phyloP scores from a whole-genome alignment of 2,888 invertebrate genomes.

The Drosophila conformis region DNA sequence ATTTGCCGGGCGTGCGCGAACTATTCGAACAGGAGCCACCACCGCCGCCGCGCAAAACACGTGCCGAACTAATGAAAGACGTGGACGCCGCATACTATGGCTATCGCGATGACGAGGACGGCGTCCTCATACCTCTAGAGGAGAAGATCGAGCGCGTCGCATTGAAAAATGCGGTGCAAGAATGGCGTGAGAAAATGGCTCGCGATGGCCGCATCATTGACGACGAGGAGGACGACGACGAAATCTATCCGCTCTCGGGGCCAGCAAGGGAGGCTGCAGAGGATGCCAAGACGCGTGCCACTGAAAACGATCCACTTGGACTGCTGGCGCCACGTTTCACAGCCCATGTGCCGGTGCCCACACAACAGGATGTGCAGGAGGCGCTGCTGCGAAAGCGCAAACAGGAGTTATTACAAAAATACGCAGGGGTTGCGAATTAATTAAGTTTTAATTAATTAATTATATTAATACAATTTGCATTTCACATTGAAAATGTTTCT shows the following conservation, averaged over 20 bases:
- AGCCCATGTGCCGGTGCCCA: constrained; percentile 96
- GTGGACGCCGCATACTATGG: constrained; percentile 99
- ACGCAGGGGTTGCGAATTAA: constrained; percentile 86
- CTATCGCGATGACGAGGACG: constrained; percentile 99
- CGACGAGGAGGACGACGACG: constrained; percentile 89
- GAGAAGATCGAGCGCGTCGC: constrained; percentile 91
- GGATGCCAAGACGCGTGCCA: constrained; percentile 61
- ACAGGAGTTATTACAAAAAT: constrained; percentile 94
- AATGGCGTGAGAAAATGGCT: constrained; percentile 89
- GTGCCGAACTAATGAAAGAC: constrained; percentile 98
- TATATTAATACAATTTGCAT: constrained; percentile 2
- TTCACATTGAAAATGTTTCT: not conserved
- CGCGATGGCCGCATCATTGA: constrained; percentile 90
- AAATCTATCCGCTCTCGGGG: constrained; percentile 84
- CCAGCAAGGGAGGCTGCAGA: constrained; percentile 76
- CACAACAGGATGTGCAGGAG: constrained; percentile 97
- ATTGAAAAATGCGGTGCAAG: constrained; percentile 87
- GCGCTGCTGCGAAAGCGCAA: constrained; percentile 96
- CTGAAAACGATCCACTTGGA: constrained; percentile 82
- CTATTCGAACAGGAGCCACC: constrained; percentile 98
- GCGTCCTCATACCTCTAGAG: constrained; percentile 95
- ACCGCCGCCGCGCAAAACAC: constrained; percentile 94
- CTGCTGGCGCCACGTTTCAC: constrained; percentile 87
- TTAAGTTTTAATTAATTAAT: constrained; percentile 1
- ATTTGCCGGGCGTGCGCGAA: constrained; percentile 98